Evolutionary conservation across 2,113 vertebrate genomes (phyloP), one percentile per base, ranked within the genome.

Genomic region (Hippocampus abdominalis): DNA sequence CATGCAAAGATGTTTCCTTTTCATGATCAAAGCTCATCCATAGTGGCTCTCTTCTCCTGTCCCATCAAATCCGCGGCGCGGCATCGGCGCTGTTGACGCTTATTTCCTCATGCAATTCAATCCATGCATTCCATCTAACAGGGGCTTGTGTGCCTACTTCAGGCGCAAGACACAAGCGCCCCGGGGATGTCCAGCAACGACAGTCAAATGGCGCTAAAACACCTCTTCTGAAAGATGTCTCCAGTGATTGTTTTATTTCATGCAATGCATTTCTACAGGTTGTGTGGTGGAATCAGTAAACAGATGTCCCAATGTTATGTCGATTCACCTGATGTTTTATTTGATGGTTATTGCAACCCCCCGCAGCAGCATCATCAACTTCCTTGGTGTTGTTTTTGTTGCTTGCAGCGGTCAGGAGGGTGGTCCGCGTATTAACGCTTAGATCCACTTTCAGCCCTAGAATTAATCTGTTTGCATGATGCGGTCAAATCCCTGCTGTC

Each of bases 391-490:
- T 70, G 12, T 75, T 83, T 68, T 67, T 36, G 51, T 60, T 70
- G 32, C 60, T 64, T 64, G 63, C 74, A 79, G 71, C 81, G 78
- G 61, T 72, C 67, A n/a, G 39, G 13, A 25, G 53, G 20, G 78
- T 56, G 72, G 10, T 59, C 64, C 20, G 74, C 86, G 87, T 81
- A 84, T 83, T 76, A 72, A 85, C 70, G 65, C 79, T 36, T 75
- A 25, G 18, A 81, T 82, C 76, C 76, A 72, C 71, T 74, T 72
- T 70, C 68, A 73, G 53, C 72, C 49, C 4, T 27, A n/a, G 74
- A 72, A 83, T 83, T 82, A 87, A 82, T 79, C 74, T 81, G 74
- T 88, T 85, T 75, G 71, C 66, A 83, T 82, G 82, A 85, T 80
- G 84, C 51, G 68, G 25, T 78, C 68, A 80, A 86, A 89, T 89